Conservation (phyloP, 2,113 vertebrate genomes). For the Etheostoma spectabile region DNA sequence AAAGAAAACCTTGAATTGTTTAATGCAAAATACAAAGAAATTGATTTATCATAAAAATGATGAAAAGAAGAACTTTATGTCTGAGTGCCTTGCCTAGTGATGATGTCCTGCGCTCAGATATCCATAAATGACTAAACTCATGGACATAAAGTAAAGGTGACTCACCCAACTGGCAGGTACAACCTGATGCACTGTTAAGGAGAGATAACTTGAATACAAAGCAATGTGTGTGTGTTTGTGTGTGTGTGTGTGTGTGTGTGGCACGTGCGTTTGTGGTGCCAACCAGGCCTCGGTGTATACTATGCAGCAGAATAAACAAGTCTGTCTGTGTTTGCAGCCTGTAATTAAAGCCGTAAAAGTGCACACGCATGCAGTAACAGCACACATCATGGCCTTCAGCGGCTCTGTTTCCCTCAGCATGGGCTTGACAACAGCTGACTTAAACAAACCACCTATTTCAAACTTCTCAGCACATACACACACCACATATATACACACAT, state of each 20-base stretch:
- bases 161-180: constrained; percentile 67
- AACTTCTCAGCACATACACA: constrained; percentile 36
- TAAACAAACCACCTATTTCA: constrained; percentile 58
- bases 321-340: constrained; percentile 78
- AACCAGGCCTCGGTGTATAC: constrained; percentile 72
- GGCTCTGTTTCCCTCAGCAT: constrained; percentile 60
- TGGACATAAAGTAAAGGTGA: constrained; percentile 64
- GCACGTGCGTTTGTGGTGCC: constrained; percentile 72
- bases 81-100: constrained; percentile 11
- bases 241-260: constrained; percentile 36
- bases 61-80: constrained; percentile 37
- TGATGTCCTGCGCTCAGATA: constrained; percentile 49
- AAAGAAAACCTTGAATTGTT: constrained; percentile 29
- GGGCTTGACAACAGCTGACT: constrained; percentile 69
- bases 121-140: constrained; percentile 60
- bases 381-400: constrained; percentile 70
- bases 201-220: constrained; percentile 70
- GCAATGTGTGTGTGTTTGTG: constrained; percentile 59
- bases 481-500: too few relatives aligned
- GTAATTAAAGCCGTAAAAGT: constrained; percentile 82
- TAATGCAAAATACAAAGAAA: constrained; percentile 49
- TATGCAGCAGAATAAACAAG: constrained; percentile 79
- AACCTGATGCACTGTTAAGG: constrained; percentile 62
- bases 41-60: constrained; percentile 37
- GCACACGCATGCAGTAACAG: constrained; percentile 74